Percentiles rank a stretch among this genome's conserved stretches.
These are phyloP conservation scores for Fopius arisanus DNA, from an alignment of 1,140 invertebrate genomes.

Conservation along the genomic window DNA sequence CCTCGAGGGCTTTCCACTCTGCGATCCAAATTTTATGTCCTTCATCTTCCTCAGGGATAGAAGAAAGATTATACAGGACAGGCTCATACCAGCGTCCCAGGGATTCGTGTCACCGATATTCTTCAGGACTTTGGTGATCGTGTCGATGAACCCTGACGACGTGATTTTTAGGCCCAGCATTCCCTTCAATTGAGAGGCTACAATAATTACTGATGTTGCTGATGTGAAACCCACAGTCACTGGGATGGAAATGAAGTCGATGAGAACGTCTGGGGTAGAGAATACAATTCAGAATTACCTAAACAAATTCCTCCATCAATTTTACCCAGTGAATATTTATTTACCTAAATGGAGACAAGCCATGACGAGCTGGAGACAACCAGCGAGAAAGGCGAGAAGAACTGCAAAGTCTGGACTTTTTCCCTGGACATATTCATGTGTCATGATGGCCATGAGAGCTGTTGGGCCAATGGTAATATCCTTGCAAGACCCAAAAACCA, in stretches of 20 bases:
- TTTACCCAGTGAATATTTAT: conserved; percentile 14
- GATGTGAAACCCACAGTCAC: conserved; percentile 94
- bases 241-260: conserved; percentile 93
- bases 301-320: too few relatives aligned
- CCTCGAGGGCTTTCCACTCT: conserved; percentile 53
- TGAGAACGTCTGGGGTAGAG: conserved; percentile 79
- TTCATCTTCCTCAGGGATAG: conserved; percentile 78
- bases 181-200: conserved; percentile 86
- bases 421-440: conserved; percentile 74
- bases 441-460: conserved; percentile 84
- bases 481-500: conserved; percentile 87
- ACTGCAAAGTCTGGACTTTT: conserved; percentile 82
- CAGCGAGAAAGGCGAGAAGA: conserved; percentile 83
- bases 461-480: conserved; percentile 91
- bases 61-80: conserved; percentile 74
- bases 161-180: conserved; percentile 80
- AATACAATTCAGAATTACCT: conserved; percentile 31
- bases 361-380: conserved; percentile 84
- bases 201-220: conserved; percentile 92
- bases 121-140: conserved; percentile 70
- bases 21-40: conserved; percentile 62
- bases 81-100: conserved; percentile 75
- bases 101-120: conserved; percentile 71
- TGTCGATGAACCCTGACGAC: conserved; percentile 76
- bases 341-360: conserved; percentile 82